Evolutionary conservation across 2,797 vertebrate genomes (phyloP).

Genomic region (Cryptoblepharus egeriae): DNA sequence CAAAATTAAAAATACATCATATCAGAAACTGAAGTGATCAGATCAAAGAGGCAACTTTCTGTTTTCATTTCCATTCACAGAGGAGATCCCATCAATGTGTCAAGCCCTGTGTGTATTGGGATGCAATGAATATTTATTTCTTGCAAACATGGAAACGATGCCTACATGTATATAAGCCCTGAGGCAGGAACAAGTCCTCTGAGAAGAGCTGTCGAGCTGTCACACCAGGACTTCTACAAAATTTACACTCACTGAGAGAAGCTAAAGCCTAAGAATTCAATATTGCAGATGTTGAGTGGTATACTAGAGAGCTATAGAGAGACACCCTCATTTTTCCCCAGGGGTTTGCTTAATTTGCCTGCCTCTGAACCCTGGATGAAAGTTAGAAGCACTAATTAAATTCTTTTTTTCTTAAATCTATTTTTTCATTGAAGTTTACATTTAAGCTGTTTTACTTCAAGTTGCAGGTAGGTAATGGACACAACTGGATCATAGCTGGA

Average conservation of each 20-base stretch:
- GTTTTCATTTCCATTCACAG: constrained; percentile 38
- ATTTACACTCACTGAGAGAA: constrained; percentile 7
- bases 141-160: constrained; percentile 25
- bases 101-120: constrained; percentile 10
- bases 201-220: not conserved
- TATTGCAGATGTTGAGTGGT: not conserved
- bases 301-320: not conserved
- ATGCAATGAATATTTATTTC: constrained; percentile 36
- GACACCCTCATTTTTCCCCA: not conserved
- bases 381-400: not conserved
- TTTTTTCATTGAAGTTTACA: not conserved
- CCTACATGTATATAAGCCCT: constrained; percentile 21
- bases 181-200: constrained; percentile 51
- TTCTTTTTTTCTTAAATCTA: constrained; percentile 1
- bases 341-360: not conserved
- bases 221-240: constrained; percentile 32
- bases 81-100: constrained; percentile 19
- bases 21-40: constrained; percentile 47
- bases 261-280: not conserved
- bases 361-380: not conserved
- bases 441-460: not conserved
- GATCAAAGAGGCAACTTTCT: constrained; percentile 32
- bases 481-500: not conserved
- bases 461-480: too few relatives aligned
- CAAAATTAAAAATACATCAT: constrained; percentile 55